Evolutionary conservation across 1,140 invertebrate species (phyloP).

Genomic region (Pseudomyrmex sp.): DNA sequence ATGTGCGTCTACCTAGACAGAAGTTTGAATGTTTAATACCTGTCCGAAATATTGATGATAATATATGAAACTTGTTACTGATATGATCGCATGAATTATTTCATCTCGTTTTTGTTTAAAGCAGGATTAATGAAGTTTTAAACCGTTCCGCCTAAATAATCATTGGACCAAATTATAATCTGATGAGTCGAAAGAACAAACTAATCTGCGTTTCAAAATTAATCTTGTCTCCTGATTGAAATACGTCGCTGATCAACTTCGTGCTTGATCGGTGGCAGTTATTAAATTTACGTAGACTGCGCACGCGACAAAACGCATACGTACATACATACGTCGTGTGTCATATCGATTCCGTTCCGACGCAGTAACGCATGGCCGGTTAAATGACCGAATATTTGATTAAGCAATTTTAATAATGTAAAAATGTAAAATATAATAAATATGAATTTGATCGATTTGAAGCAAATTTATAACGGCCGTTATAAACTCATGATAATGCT

Average conservation of each 20-base stretch:
- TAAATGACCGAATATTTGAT: constrained; percentile 23
- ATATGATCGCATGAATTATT: background rate
- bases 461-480: too few species aligned
- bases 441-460: too few species aligned
- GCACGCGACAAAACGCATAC: background rate
- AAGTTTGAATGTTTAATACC: background rate
- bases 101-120: constrained; percentile 51
- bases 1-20: background rate
- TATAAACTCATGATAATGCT: too few species aligned
- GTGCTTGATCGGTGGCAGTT: constrained; percentile 18
- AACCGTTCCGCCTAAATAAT: constrained; percentile 29
- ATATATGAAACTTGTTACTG: constrained; percentile 37
- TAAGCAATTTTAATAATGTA: constrained; percentile 8
- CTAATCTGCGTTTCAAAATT: constrained; percentile 49
- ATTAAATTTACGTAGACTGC: constrained; percentile 26
- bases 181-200: constrained; percentile 47
- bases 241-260: constrained; percentile 30
- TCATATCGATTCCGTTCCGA: constrained; percentile 17
- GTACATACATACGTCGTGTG: background rate
- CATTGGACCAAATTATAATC: constrained; percentile 48
- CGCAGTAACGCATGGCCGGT: background rate
- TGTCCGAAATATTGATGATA: constrained; percentile 1
- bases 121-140: constrained; percentile 34
- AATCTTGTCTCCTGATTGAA: constrained; percentile 47
- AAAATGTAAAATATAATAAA: too few species aligned